A percentile compares a stretch with the other conserved stretches of the same genome.
phyloP scores from a whole-genome alignment of 1,140 invertebrate species.

The Coptotermes formosanus region DNA sequence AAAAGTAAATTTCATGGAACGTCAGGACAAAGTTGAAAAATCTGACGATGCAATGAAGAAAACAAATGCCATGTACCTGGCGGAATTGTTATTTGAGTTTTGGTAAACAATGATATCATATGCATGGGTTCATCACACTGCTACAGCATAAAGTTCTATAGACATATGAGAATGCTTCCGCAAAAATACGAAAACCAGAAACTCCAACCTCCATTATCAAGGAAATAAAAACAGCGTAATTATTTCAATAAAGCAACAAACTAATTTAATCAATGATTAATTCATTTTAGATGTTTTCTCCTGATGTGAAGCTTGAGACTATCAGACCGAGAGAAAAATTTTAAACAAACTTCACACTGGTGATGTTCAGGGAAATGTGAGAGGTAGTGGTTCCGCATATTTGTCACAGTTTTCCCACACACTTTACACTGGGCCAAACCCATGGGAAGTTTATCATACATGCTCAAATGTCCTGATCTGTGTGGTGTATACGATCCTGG shows the following conservation, averaged over 20 bases:
- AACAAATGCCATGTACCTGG: too few species aligned
- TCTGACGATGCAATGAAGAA: too few species aligned
- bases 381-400: conserved; percentile 27
- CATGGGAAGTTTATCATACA: conserved; percentile 32
- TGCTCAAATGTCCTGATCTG: conserved; percentile 20
- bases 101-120: too few species aligned
- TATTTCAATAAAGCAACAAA: not conserved
- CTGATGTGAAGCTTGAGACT: conserved; percentile 23
- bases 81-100: too few species aligned
- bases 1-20: too few species aligned
- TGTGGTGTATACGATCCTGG: conserved; percentile 4
- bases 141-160: too few species aligned
- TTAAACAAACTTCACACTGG: conserved; percentile 23
- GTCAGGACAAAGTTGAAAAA: too few species aligned
- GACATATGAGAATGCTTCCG: too few species aligned
- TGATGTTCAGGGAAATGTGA: conserved; percentile 25
- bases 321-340: conserved; percentile 24
- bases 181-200: too few species aligned
- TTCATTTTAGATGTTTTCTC: conserved; percentile 15
- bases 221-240: too few species aligned
- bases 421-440: conserved; percentile 33
- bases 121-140: too few species aligned
- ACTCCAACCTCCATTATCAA: too few species aligned
- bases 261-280: not conserved
- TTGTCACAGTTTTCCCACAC: conserved; percentile 34